phyloP scores from a whole-genome alignment of 2,797 vertebrate species.

The Pipistrellus pygmaeus region DNA sequence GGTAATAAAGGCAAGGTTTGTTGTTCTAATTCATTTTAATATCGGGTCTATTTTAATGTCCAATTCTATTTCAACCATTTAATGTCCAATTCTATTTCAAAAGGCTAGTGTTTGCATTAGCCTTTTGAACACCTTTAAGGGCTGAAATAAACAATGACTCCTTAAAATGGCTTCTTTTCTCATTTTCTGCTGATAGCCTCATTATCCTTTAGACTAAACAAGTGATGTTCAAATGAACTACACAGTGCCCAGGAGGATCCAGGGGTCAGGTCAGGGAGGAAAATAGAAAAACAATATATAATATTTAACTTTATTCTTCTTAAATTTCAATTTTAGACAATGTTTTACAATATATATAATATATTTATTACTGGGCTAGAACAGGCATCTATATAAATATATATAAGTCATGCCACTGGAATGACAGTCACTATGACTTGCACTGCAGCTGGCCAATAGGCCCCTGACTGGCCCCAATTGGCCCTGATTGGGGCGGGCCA shows the following conservation, averaged over 20 bases:
- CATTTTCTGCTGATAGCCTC: not conserved
- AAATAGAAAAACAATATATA: not conserved
- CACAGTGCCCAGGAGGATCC: not conserved
- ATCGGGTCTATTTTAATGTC: not conserved
- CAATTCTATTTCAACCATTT: not conserved
- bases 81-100: not conserved
- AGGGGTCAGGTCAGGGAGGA: not conserved
- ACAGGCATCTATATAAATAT: too few species aligned
- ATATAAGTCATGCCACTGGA: too few species aligned
- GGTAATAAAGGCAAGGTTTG: not conserved
- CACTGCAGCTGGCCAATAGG: too few species aligned
- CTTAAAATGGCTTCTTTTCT: constrained; percentile 6
- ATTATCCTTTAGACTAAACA: not conserved
- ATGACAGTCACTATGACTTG: too few species aligned
- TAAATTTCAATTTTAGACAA: constrained; percentile 4
- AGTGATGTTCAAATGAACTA: not conserved
- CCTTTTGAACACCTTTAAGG: not conserved
- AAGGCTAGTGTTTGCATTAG: not conserved
- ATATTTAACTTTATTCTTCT: not conserved
- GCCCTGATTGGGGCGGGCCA: too few species aligned
- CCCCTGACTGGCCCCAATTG: too few species aligned
- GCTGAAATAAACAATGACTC: not conserved
- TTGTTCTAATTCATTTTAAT: not conserved
- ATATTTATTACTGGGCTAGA: not conserved
- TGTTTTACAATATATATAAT: not conserved